Evolutionary conservation across 2,888 invertebrate species (phyloP), one percentile per base, ranked within the genome.

Genomic region (Lasioglossum marginatum): DNA sequence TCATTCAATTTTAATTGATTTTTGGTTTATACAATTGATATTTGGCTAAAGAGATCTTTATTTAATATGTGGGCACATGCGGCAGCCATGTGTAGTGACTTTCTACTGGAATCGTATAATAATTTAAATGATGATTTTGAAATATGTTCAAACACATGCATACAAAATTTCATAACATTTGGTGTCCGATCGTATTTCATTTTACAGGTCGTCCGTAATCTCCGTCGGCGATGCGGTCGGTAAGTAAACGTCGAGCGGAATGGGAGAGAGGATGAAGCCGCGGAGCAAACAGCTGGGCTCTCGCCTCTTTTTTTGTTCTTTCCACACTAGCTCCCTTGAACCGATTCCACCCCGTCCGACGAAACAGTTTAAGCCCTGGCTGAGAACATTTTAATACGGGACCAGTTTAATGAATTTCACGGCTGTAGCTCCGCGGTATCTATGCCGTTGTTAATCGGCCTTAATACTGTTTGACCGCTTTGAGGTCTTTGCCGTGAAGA

Each of bases 381-480:
- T 34, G 57, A 16, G 34, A 82, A 52, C 63, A 73, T 76, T 85
- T 85, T 78, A 81, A 88, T 81, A 34, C 70, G 27, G 48, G 48
- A 37, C 40, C 52, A 72, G 37, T 79, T 40, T 86, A 88, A 88
- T 88, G 82, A 88, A 85, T 73, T 70, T 73, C 74, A 40, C 78
- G 37, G 66, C 66, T 68, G 66, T 52, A 43, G 72, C 72, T 71
- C 40, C 27, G 16, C 40, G 23, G 70, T 27, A 40, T 73, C 40
- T 43, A 19, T 5, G 60, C 10, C 63, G 71, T 80, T 83, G 71
- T 80, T 83, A 78, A 83, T 77, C 79, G 43, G 72, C 31, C 72
- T 72, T 72, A 72, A 72, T 72, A 72, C 45, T 71, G 71, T 43
- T 43, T 48, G 48, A 19, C 48, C 31, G 31, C 72, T 72, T 72